phyloP scores from a whole-genome alignment of 2,113 vertebrate genomes.

The Pampusana beccarii region DNA sequence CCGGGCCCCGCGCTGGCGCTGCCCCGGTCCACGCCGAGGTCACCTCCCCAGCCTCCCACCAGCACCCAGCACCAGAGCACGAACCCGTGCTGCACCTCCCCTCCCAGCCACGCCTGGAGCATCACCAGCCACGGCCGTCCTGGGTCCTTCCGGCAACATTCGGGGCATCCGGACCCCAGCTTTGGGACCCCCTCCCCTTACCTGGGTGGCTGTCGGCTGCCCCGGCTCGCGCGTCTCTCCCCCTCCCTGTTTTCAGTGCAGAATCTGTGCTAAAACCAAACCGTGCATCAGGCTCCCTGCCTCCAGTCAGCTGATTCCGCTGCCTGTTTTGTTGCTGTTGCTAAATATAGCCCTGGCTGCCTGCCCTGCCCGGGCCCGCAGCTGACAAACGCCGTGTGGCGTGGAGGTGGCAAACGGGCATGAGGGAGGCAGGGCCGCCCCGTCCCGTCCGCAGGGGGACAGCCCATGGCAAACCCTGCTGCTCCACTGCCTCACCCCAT shows the following conservation, averaged over 20 bases:
- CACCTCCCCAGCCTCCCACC: neutral
- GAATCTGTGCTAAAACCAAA: slow-evolving; percentile 1
- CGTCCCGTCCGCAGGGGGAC: neutral
- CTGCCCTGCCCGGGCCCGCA: slow-evolving; percentile 65
- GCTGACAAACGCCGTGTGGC: slow-evolving; percentile 23
- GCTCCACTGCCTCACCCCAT: fast-evolving
- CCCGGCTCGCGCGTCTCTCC: neutral
- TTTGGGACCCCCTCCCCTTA: neutral
- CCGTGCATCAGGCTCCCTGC: slow-evolving; percentile 50
- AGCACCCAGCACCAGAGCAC: neutral
- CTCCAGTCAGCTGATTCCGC: slow-evolving; percentile 64
- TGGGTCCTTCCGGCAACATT: fast-evolving
- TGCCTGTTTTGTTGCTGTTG: slow-evolving; percentile 71
- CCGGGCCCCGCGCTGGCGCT: fast-evolving
- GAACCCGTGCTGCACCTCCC: neutral
- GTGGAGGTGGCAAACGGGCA: slow-evolving; percentile 38
- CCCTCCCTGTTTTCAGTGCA: neutral
- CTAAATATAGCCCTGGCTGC: slow-evolving; percentile 83
- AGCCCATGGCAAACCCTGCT: fast-evolving
- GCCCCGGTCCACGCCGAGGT: neutral
- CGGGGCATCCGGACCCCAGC: neutral
- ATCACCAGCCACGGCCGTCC: fast-evolving
- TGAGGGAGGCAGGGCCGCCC: neutral
- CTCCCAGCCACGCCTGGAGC: neutral
- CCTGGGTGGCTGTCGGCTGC: neutral